Evolutionary conservation across 2,113 vertebrate genomes (phyloP).

Genomic region (Brachionichthys hirsutus): DNA sequence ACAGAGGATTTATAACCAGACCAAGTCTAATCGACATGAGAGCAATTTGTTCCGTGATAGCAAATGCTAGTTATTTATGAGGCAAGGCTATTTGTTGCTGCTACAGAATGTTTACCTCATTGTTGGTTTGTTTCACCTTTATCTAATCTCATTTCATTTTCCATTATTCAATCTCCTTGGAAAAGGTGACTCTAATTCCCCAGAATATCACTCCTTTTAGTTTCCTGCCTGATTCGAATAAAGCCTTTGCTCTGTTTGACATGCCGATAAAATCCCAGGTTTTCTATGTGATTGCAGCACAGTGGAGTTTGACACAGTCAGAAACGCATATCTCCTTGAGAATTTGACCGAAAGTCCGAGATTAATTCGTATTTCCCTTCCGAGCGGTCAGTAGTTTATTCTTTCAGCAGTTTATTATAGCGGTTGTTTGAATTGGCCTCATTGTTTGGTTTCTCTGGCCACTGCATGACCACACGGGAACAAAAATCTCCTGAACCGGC

Average conservation of each 20-base stretch:
- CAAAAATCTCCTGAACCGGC: slow-evolving; percentile 7
- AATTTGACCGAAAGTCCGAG: not conserved
- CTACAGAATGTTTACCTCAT: not conserved
- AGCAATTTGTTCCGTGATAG: not conserved
- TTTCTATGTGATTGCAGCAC: slow-evolving; percentile 1
- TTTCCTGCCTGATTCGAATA: slow-evolving; percentile 24
- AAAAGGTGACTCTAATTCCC: slow-evolving; percentile 15
- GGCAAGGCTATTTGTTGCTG: slow-evolving; percentile 3
- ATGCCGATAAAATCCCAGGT: slow-evolving; percentile 7
- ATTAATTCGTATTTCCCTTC: slow-evolving; percentile 11
- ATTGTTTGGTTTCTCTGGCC: slow-evolving; percentile 32
- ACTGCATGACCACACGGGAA: slow-evolving; percentile 30
- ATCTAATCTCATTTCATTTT: slow-evolving; percentile 14
- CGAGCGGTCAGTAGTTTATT: not conserved
- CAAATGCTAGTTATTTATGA: not conserved
- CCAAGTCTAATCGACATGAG: not conserved
- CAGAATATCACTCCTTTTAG: slow-evolving; percentile 23
- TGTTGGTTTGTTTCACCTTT: not conserved
- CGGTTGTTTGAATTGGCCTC: slow-evolving; percentile 19
- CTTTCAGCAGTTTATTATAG: slow-evolving; percentile 3
- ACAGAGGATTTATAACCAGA: not conserved
- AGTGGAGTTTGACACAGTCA: not conserved
- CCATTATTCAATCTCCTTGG: slow-evolving; percentile 7
- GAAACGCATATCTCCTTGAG: not conserved
- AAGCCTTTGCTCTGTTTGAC: slow-evolving; percentile 14